These are phyloP conservation scores for Sphyrna mokarran DNA, from an alignment of 2,113 vertebrate species.

Conservation along the genomic window DNA sequence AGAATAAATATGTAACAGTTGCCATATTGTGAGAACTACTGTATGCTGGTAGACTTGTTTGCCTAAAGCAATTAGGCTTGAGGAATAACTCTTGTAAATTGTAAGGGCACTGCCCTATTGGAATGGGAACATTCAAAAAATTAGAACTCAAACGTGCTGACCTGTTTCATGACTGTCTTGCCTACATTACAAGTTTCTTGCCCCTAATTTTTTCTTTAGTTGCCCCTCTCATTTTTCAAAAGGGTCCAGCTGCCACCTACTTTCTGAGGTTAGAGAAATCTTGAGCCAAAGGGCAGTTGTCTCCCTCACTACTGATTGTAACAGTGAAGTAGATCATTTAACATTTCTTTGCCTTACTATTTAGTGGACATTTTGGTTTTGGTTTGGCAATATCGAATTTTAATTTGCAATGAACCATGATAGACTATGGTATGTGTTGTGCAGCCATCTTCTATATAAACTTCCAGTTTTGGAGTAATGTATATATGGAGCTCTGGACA, in stretches of 20 bases:
- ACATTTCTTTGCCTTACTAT: neutral
- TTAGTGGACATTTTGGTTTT: neutral
- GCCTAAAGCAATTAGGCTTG: neutral
- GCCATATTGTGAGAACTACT: neutral
- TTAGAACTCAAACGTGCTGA: too few species aligned
- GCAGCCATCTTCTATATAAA: neutral
- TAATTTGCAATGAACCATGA: neutral
- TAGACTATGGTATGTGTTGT: neutral
- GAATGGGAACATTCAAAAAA: neutral
- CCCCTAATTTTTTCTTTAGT: too few species aligned
- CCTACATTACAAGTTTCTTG: neutral
- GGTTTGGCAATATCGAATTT: neutral
- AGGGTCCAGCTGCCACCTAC: neutral
- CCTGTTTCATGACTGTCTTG: too few species aligned
- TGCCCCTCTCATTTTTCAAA: neutral
- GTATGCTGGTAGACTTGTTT: neutral
- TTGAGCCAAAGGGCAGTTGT: neutral
- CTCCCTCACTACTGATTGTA: neutral
- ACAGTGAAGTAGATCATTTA: neutral
- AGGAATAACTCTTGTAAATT: neutral
- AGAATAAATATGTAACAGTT: neutral
- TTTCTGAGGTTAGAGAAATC: neutral
- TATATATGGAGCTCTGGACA: neutral
- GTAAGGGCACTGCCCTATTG: neutral
- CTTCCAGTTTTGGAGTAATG: neutral